Evolutionary conservation across 2,888 invertebrate genomes (phyloP).

Genomic region (Athripsodes cinereus): DNA sequence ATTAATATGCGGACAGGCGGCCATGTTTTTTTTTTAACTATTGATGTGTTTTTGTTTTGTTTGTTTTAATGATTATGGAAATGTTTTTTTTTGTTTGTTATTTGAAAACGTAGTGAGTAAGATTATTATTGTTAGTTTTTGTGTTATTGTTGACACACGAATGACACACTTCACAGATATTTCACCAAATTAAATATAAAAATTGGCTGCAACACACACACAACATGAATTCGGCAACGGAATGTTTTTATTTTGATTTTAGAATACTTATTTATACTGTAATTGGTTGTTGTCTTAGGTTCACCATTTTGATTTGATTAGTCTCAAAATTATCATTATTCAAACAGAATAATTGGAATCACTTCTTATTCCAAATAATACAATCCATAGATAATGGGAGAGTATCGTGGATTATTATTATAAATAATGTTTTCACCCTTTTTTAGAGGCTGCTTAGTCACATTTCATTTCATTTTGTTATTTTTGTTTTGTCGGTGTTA

Average conservation of each 20-base stretch:
- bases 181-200: neutral
- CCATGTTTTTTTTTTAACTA: too few species aligned
- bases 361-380: neutral
- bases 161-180: neutral
- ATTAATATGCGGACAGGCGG: constrained; percentile 14
- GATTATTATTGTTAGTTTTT: neutral
- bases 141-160: neutral
- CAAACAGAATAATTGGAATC: neutral
- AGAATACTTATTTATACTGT: neutral
- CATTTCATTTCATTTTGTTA: neutral
- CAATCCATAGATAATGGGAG: neutral
- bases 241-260: neutral
- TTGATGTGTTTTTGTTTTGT: too few species aligned
- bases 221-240: neutral
- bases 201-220: neutral
- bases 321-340: too few species aligned
- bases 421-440: neutral
- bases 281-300: neutral
- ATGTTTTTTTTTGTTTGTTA: neutral
- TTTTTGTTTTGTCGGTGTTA: neutral
- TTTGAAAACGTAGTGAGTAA: neutral
- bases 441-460: neutral
- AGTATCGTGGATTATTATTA: too few species aligned
- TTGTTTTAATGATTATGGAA: neutral
- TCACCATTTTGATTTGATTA: neutral